These are phyloP conservation scores for Argyra leucocephala DNA, from an alignment of 2,888 invertebrate genomes.

Conservation along the genomic window DNA sequence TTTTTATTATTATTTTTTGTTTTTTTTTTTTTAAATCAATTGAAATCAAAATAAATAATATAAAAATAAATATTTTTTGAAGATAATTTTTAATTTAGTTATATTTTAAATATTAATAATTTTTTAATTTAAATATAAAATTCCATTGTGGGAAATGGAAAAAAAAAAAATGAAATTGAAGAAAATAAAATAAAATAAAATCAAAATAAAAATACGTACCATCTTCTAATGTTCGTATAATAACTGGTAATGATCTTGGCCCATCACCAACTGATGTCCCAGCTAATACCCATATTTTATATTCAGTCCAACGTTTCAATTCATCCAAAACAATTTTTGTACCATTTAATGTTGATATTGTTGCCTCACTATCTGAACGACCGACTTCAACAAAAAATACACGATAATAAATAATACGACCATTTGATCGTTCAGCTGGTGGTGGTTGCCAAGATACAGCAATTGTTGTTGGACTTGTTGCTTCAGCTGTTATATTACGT, in stretches of 20 bases:
- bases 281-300: slow-evolving; percentile 92
- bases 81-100: too few species aligned
- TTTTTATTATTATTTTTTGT: too few species aligned
- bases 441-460: slow-evolving; percentile 89
- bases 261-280: slow-evolving; percentile 95
- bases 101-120: too few species aligned
- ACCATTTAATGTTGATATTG: slow-evolving; percentile 67
- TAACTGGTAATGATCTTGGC: slow-evolving; percentile 82
- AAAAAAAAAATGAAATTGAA: background rate
- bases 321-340: slow-evolving; percentile 77
- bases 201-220: slow-evolving; percentile 64
- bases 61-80: too few species aligned
- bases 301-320: slow-evolving; percentile 89
- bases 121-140: too few species aligned
- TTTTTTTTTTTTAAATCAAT: too few species aligned
- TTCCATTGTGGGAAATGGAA: too few species aligned
- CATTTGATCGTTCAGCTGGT: slow-evolving; percentile 80
- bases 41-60: too few species aligned
- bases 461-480: slow-evolving; percentile 81
- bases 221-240: slow-evolving; percentile 93
- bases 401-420: slow-evolving; percentile 89
- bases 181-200: background rate
- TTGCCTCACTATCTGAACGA: slow-evolving; percentile 74
- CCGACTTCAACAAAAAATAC: slow-evolving; percentile 80
- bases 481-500: slow-evolving; percentile 80